Evolutionary conservation across 2,113 vertebrate species (phyloP), one percentile per base, ranked within the genome.

Genomic region (Bubalus kerabau): DNA sequence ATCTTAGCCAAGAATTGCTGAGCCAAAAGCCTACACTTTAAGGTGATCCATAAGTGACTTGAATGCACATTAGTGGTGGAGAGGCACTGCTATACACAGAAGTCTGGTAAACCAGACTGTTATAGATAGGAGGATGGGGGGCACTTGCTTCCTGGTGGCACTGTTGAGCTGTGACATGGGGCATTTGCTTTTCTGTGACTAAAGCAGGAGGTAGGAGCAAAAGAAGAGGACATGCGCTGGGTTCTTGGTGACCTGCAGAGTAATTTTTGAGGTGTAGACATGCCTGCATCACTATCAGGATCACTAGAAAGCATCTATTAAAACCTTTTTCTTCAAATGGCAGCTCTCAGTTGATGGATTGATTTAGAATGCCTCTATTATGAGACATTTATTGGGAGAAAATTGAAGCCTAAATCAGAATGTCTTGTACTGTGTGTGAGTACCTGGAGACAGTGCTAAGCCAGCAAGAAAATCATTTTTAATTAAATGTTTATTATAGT

Each of bases 391-490:
- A 19, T 71, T 15, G 64, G 46, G 32, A 88, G 56, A 94, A 95
- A 94, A 80, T 76, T 16, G 32, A 24, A 84, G 9, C 59, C 52
- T 81, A 80, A 48, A 28, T 93, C 23, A 92, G 56, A 90, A 74
- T 96, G 90, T 97, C 71, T 67, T 71, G 15, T 12, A 28, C 26
- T 62, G 2, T 36, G 26, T 60, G 78, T 67, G 36, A 83, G 83
- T 6, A 93, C 40, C 7, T 82, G 80, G 40, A 85, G 11, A 32
- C 5, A 92, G 17, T 90, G 43, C 17, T 64, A 59, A 78, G 82
- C 96, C 84, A 56, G 57, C 50, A 96, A 83, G 10, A 93, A 56
- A 60, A 87, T 59, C 19, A 48, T 89, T 95, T n/a, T 90, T 95
- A 93, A 87, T 94, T 40, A 62, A 95, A 30, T 56, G 30, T 62